Evolutionary conservation across 2,113 vertebrate genomes (phyloP), one percentile per base, ranked within the genome.

Genomic region (Pristiophorus japonicus): DNA sequence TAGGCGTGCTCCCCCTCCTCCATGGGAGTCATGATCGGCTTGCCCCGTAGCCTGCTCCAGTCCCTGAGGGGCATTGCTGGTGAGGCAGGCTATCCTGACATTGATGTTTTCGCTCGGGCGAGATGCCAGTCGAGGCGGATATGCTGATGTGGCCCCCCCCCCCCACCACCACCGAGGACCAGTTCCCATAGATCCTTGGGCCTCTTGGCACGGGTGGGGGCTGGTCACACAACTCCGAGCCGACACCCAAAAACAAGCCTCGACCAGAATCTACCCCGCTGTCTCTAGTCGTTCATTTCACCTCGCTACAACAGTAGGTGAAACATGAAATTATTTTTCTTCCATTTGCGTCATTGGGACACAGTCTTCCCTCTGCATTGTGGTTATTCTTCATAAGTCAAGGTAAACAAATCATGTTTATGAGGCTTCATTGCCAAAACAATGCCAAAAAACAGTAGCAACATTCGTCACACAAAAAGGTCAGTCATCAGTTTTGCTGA

Each of bases 401-500:
- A 38, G 84, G 51, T 22, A 67, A 67, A 67, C 24, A 67, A 67
- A 67, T 67, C 24, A 67, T 51, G 7, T 47, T 85, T 47, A 88
- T 34, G 47, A 27, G 24, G 51, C 27, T 59, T 14, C 45, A 55
- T 51, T 12, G 24, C 59, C n/a, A n/a, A 51, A 51, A 88, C 85
- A 51, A 30, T 14, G 55, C 30, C 87, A 90, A 90, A 90, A 4
- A 34, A 55, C 55, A 62, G 87, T 59, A 62, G 87, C 87, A 90
- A 90, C 62, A 91, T 91, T n/a, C n/a, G n/a, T n/a, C n/a, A n/a
- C 59, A 62, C 87, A 59, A 34, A n/a, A 12, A 34, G 30, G 45
- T n/a, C 51, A 91, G 87, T 91, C 30, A 91, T 91, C 14, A 91
- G 87, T 62, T 91, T 91, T 91, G 51, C 78, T 91, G 34, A 91